A percentile compares a stretch with the other conserved stretches of the same genome.
Conservation (phyloP, 2,888 invertebrate genomes). For the Athalia circularis region DNA sequence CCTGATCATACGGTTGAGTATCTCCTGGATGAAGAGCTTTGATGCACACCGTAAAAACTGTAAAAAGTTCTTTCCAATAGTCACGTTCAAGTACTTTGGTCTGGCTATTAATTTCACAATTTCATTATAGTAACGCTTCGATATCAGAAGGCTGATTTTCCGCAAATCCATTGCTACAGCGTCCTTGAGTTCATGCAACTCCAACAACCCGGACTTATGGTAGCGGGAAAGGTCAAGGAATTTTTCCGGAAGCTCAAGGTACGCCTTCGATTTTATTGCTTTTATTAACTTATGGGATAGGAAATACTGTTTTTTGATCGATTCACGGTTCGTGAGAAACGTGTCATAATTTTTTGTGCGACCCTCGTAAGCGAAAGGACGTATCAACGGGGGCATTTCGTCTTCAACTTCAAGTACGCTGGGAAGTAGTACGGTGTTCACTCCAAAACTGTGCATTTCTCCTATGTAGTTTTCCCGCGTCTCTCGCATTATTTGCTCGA, state of each 20-base stretch:
- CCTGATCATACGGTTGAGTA: constrained; percentile 81
- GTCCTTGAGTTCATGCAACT: constrained; percentile 63
- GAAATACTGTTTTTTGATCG: constrained; percentile 61
- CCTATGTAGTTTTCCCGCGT: constrained; percentile 60
- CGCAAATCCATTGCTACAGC: constrained; percentile 67
- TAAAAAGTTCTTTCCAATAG: constrained; percentile 61
- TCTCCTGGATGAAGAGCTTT: constrained; percentile 77
- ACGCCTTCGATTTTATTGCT: constrained; percentile 62
- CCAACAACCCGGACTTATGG: constrained; percentile 53
- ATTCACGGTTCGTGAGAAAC: constrained; percentile 54
- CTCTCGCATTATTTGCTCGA: constrained; percentile 61
- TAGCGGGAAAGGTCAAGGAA: constrained; percentile 69
- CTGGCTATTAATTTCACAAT: constrained; percentile 67
- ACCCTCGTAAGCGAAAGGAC: constrained; percentile 20
- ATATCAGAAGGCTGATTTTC: constrained; percentile 69
- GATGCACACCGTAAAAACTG: constrained; percentile 73
- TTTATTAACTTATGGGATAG: constrained; percentile 62
- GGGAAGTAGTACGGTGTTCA: constrained; percentile 20
- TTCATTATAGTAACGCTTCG: constrained; percentile 73
- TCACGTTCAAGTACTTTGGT: constrained; percentile 57
- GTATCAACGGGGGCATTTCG: background rate
- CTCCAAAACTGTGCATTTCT: constrained; percentile 55
- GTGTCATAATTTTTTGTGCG: constrained; percentile 30
- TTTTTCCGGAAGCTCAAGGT: constrained; percentile 70
- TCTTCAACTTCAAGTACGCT: background rate